Percentiles rank a stretch among this genome's conserved stretches.
Conservation (phyloP, 2,888 invertebrate genomes). For the Rhorus exstirpatorius region DNA sequence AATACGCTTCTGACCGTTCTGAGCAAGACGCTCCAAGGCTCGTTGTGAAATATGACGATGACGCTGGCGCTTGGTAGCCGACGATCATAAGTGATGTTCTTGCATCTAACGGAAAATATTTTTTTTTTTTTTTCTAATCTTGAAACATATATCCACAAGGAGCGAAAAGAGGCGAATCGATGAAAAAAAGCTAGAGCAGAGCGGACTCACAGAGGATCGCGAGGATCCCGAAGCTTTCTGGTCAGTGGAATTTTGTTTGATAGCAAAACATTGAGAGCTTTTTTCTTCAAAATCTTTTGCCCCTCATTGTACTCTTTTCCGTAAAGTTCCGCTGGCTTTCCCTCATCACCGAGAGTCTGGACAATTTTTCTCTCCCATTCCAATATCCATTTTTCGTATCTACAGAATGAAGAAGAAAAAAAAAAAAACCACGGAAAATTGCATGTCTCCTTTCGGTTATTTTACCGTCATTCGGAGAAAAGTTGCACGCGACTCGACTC, state of each 20-base stretch:
- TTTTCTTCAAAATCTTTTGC: conserved; percentile 92
- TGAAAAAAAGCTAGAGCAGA: conserved; percentile 78
- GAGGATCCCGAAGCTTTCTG: conserved; percentile 90
- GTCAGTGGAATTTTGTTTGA: conserved; percentile 96
- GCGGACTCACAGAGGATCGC: conserved; percentile 86
- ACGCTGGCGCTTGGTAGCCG: conserved; percentile 91
- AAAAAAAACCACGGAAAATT: not conserved
- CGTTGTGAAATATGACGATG: conserved; percentile 96
- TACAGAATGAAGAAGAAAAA: conserved; percentile 57
- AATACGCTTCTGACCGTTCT: conserved; percentile 96
- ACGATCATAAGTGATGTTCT: conserved; percentile 88
- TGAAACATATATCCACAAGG: too few species aligned
- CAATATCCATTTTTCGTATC: conserved; percentile 87
- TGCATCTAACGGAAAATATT: conserved; percentile 88
- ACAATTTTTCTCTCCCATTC: conserved; percentile 90
- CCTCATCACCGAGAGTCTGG: conserved; percentile 91
- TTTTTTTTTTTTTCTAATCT: too few species aligned
- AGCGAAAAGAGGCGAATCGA: conserved; percentile 13
- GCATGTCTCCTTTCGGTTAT: too few species aligned
- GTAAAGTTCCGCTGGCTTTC: conserved; percentile 89
- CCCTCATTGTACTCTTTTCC: conserved; percentile 90
- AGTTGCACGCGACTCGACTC: conserved; percentile 1
- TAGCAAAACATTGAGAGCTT: conserved; percentile 95
- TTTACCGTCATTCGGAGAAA: not conserved
- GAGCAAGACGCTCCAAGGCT: conserved; percentile 94